Evolutionary conservation across 2,797 vertebrate genomes (phyloP).

Genomic region (Pseudotriccus pelzelni): DNA sequence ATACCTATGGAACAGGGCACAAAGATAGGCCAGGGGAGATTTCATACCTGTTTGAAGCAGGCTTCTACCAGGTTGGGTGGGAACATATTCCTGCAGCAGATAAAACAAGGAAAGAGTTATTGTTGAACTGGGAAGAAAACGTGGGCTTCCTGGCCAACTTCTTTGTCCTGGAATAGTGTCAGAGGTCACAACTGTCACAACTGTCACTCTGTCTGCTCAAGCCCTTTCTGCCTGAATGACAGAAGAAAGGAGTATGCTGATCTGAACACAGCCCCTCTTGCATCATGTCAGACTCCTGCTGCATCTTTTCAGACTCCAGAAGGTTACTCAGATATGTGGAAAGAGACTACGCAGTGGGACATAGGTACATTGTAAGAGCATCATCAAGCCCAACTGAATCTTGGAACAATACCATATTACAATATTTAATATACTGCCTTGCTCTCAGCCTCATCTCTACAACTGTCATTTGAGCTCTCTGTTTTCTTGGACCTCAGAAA

Average conservation of each 20-base stretch:
- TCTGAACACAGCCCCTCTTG: neutral
- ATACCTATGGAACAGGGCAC: neutral
- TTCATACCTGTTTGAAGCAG: conserved; percentile 95
- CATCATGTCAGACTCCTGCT: neutral
- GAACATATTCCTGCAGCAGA: conserved; percentile 92
- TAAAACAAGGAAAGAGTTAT: conserved; percentile 20
- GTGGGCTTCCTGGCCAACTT: neutral
- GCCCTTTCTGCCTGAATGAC: neutral
- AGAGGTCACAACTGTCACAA: neutral
- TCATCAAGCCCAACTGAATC: neutral
- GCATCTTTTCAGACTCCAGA: neutral
- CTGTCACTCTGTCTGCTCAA: neutral
- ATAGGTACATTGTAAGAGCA: neutral
- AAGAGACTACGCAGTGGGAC: neutral
- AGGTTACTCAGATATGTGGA: neutral
- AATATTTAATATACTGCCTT: neutral
- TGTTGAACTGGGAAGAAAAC: neutral
- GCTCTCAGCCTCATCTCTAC: neutral
- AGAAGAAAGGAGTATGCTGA: neutral
- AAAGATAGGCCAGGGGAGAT: neutral
- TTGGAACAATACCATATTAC: neutral
- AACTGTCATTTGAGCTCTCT: neutral
- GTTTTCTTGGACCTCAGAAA: neutral
- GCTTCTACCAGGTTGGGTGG: conserved; percentile 96
- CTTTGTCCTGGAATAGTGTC: neutral